Percentiles rank a stretch among this genome's conserved stretches.
Conservation (phyloP, 92 coral and sea anemone species). For the Bergia sp. region DNA sequence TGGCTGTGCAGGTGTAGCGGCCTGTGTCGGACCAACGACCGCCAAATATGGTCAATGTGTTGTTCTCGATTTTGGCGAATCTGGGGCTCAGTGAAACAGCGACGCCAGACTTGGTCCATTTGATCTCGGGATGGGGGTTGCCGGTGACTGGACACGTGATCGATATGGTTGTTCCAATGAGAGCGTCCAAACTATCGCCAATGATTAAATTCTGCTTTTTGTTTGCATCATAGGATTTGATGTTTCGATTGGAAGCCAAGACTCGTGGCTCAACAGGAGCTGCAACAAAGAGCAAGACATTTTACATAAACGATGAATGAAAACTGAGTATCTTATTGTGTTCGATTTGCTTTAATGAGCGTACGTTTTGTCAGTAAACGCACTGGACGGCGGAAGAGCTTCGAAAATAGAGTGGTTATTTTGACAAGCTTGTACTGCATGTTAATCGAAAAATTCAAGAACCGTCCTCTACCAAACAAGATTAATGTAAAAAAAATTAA, state of each 20-base stretch:
- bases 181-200: constrained; percentile 78
- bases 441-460: no score
- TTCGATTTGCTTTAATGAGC: not conserved
- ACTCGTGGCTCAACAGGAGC: constrained; percentile 86
- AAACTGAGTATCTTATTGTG: not conserved
- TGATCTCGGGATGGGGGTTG: constrained; percentile 76
- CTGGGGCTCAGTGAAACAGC: constrained; percentile 24
- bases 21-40: constrained; percentile 76
- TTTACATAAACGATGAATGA: no score
- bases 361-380: not conserved
- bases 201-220: constrained; percentile 55
- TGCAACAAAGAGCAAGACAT: constrained; percentile 11
- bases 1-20: constrained; percentile 76
- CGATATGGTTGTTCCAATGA: constrained; percentile 73
- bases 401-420: no score
- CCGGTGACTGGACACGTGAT: constrained; percentile 80
- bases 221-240: constrained; percentile 62
- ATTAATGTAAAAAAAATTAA: no score
- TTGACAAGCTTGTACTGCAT: not conserved
- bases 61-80: constrained; percentile 49
- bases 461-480: no score
- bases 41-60: constrained; percentile 59
- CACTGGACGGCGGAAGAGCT: not conserved
- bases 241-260: constrained; percentile 62
- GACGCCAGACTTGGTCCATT: constrained; percentile 79